phyloP scores from a whole-genome alignment of 2,797 vertebrate genomes.

The Acipenser oxyrinchus region DNA sequence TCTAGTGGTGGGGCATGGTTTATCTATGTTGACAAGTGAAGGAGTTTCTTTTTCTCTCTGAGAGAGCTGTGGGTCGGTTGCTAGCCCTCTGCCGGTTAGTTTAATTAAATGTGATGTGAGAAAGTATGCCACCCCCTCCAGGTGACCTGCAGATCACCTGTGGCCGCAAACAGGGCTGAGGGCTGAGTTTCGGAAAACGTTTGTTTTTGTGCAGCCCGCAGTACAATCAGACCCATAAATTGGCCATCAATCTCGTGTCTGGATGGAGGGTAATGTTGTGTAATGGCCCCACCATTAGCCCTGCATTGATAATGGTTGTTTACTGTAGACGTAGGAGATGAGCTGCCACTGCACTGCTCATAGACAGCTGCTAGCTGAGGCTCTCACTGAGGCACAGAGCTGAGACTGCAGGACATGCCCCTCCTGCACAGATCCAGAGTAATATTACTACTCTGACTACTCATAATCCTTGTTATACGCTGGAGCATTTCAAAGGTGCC shows the following conservation, averaged over 20 bases:
- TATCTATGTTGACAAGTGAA: too few species aligned
- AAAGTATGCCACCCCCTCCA: background rate
- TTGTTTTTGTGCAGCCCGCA: constrained; percentile 42
- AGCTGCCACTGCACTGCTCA: background rate
- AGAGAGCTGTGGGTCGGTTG: too few species aligned
- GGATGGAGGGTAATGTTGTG: constrained; percentile 11
- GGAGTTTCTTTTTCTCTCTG: too few species aligned
- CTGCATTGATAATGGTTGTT: constrained; percentile 61
- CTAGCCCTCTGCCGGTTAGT: too few species aligned
- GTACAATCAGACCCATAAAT: constrained; percentile 12
- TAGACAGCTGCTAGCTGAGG: constrained; percentile 15
- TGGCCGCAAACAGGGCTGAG: constrained; percentile 9
- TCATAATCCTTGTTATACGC: too few species aligned
- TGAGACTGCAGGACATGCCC: background rate
- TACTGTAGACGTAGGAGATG: constrained; percentile 35
- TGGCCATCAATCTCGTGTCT: constrained; percentile 16
- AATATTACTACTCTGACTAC: too few species aligned
- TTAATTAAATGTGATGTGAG: background rate
- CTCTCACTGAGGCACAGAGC: background rate
- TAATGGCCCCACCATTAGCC: constrained; percentile 24
- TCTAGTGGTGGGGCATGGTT: too few species aligned
- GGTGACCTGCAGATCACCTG: constrained; percentile 35
- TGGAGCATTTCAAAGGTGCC: too few species aligned
- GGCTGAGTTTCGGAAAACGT: background rate
- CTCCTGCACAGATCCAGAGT: too few species aligned